These are phyloP conservation scores for Onychomys arenicola DNA, from an alignment of 2,797 vertebrate genomes.

Conservation along the genomic window DNA sequence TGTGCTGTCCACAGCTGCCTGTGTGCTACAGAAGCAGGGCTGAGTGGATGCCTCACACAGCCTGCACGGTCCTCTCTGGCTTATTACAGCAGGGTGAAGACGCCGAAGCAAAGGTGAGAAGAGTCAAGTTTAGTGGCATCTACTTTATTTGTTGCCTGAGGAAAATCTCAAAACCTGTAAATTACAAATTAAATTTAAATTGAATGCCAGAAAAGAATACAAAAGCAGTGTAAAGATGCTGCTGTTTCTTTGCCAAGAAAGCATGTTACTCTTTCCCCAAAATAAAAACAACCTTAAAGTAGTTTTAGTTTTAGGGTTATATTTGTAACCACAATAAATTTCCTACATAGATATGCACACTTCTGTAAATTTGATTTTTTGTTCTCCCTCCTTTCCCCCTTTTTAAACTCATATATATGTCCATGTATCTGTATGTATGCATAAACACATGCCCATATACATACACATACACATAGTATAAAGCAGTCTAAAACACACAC, in stretches of 20 bases:
- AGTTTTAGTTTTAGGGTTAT: constrained; percentile 30
- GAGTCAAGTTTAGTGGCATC: neutral
- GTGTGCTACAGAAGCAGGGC: neutral
- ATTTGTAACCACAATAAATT: neutral
- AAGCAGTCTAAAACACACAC: neutral
- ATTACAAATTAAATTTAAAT: constrained; percentile 29
- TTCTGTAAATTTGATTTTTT: neutral
- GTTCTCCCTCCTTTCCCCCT: neutral
- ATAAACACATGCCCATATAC: neutral
- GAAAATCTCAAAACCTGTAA: constrained; percentile 38
- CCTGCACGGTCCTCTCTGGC: neutral
- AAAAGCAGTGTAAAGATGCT: neutral
- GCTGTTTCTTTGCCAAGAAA: neutral
- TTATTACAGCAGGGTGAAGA: neutral
- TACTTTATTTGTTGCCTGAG: constrained; percentile 27
- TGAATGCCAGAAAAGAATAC: neutral
- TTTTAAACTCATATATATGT: neutral
- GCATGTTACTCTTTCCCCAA: neutral
- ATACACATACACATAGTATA: neutral
- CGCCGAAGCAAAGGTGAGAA: neutral
- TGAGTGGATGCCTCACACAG: neutral
- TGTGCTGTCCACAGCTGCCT: neutral
- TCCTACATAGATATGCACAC: neutral
- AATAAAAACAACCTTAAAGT: neutral
- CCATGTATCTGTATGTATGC: neutral